These are phyloP conservation scores for Limnephilus auricula DNA, from an alignment of 2,888 invertebrate species.

Conservation along the genomic window DNA sequence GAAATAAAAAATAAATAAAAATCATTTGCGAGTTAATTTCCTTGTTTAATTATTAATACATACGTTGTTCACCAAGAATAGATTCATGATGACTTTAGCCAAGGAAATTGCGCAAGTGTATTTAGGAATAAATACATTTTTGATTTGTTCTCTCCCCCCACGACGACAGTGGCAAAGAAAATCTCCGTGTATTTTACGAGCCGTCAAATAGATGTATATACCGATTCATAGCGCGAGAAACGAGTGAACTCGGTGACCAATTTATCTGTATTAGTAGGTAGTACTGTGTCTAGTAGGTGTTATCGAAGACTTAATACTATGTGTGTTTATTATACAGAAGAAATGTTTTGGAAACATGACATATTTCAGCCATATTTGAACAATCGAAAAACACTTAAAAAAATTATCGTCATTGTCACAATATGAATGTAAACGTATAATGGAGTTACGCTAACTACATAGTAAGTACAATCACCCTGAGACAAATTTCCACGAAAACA, in stretches of 20 bases:
- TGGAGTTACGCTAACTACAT: not conserved
- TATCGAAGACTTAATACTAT: not conserved
- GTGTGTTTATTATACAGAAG: no score
- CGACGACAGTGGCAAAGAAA: not conserved
- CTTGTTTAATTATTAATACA: no score
- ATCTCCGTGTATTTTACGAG: not conserved
- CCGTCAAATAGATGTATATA: not conserved
- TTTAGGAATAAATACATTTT: not conserved
- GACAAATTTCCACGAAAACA: not conserved
- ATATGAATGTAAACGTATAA: not conserved
- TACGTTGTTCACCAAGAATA: not conserved
- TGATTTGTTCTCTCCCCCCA: not conserved
- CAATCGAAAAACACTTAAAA: no score
- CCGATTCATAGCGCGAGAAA: not conserved
- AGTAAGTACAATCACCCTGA: not conserved
- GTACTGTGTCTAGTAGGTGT: no score
- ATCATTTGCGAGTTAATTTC: no score
- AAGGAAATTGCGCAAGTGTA: not conserved
- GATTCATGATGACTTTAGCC: not conserved
- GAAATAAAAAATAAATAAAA: no score
- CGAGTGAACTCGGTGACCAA: not conserved
- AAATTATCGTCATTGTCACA: no score
- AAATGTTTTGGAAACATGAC: not conserved
- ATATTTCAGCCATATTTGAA: not conserved
- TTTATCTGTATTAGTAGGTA: not conserved